These are phyloP conservation scores for Agrochola lota DNA, from an alignment of 2,888 invertebrate species.

Conservation along the genomic window DNA sequence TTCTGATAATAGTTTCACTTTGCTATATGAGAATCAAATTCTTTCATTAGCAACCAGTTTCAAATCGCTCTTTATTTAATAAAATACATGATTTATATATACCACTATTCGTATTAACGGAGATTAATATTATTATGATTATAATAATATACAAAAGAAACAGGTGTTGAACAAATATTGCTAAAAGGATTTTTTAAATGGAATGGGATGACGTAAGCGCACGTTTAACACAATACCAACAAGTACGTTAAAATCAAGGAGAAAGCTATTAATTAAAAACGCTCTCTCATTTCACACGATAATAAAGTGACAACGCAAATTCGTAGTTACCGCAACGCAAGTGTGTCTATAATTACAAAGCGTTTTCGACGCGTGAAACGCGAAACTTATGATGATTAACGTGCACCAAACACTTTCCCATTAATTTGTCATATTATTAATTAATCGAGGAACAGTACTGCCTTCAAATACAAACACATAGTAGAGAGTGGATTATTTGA, in stretches of 20 bases:
- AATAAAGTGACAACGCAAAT: conserved; percentile 86
- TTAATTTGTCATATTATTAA: conserved; percentile 85
- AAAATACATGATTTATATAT: conserved; percentile 66
- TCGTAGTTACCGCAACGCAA: conserved; percentile 70
- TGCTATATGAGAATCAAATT: conserved; percentile 54
- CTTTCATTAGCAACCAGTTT: conserved; percentile 64
- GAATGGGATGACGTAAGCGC: conserved; percentile 58
- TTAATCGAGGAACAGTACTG: conserved; percentile 74
- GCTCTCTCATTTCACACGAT: conserved; percentile 82
- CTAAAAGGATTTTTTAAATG: conserved; percentile 49
- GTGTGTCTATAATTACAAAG: conserved; percentile 84
- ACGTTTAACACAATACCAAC: conserved; percentile 63
- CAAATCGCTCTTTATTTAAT: conserved; percentile 57
- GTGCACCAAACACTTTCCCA: conserved; percentile 78
- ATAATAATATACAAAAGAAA: conserved; percentile 53
- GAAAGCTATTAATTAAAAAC: conserved; percentile 87
- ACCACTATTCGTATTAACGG: conserved; percentile 46
- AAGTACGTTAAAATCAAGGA: conserved; percentile 75
- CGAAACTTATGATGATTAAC: conserved; percentile 81
- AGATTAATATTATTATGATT: conserved; percentile 63
- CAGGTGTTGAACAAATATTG: conserved; percentile 63
- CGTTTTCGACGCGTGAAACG: conserved; percentile 79
- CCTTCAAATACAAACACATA: conserved; percentile 56
- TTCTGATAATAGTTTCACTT: conserved; percentile 47
- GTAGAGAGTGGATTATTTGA: conserved; percentile 55